These are phyloP conservation scores for Yponomeuta sedellus DNA, from an alignment of 2,888 invertebrate genomes.

Conservation along the genomic window DNA sequence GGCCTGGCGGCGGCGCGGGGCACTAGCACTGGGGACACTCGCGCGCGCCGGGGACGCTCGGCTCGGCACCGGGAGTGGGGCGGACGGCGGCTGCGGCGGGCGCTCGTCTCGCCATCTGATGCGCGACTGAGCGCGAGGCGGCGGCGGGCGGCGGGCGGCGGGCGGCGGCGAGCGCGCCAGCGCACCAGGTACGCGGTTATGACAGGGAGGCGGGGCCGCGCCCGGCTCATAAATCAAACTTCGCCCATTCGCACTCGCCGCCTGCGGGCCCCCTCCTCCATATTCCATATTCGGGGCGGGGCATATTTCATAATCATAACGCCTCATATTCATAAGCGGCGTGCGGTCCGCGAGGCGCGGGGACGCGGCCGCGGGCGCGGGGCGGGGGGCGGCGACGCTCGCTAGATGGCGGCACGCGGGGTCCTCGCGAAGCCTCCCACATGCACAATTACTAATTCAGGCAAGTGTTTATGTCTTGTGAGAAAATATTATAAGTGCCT, in stretches of 20 bases:
- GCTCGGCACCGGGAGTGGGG: slow-evolving; percentile 27
- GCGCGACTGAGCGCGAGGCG: slow-evolving; percentile 72
- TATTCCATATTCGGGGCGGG: slow-evolving; percentile 77
- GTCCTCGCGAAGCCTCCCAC: slow-evolving; percentile 63
- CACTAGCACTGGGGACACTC: slow-evolving; percentile 32
- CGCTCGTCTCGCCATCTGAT: slow-evolving; percentile 74
- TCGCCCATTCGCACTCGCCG: slow-evolving; percentile 79
- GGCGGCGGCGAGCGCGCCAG: slow-evolving; percentile 76
- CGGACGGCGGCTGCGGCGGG: slow-evolving; percentile 40
- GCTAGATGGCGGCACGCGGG: slow-evolving; percentile 68
- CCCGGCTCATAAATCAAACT: slow-evolving; percentile 82
- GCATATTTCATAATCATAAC: slow-evolving; percentile 78
- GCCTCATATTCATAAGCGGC: slow-evolving; percentile 77
- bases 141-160: slow-evolving; percentile 47
- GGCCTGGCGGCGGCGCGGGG: slow-evolving; percentile 32
- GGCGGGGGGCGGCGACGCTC: slow-evolving; percentile 64
- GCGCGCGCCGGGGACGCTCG: slow-evolving; percentile 44
- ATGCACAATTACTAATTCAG: slow-evolving; percentile 56
- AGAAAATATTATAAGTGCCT: neutral
- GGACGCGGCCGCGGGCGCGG: slow-evolving; percentile 32
- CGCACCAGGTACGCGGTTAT: slow-evolving; percentile 78
- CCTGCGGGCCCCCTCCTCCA: slow-evolving; percentile 78
- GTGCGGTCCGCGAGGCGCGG: slow-evolving; percentile 47
- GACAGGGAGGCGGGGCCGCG: slow-evolving; percentile 77
- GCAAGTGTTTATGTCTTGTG: slow-evolving; percentile 62